These are phyloP conservation scores for Protobothrops mucrosquamatus DNA, from an alignment of 2,113 vertebrate genomes.

Conservation along the genomic window DNA sequence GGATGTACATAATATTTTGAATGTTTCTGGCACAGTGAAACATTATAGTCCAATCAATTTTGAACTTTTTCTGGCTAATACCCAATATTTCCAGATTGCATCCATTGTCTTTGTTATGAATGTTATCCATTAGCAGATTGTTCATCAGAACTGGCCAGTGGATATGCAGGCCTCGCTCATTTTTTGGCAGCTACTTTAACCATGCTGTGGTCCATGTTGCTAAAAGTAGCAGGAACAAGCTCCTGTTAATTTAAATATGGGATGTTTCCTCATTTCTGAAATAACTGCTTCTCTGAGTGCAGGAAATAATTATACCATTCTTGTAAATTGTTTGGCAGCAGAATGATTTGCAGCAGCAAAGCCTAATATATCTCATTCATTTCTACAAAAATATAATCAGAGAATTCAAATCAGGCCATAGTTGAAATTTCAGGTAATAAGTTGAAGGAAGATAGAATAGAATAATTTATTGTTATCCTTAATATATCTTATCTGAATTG, in stretches of 20 bases:
- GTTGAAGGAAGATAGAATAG: neutral
- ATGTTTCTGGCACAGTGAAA: neutral
- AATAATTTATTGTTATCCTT: neutral
- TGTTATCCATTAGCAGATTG: conserved; percentile 16
- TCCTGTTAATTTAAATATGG: conserved; percentile 26
- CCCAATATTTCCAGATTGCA: conserved; percentile 12
- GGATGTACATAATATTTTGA: neutral
- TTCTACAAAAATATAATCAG: neutral
- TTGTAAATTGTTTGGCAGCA: neutral
- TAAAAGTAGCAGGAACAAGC: neutral
- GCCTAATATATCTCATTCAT: neutral
- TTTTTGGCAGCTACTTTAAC: neutral
- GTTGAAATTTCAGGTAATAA: conserved; percentile 15
- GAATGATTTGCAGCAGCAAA: conserved; percentile 17
- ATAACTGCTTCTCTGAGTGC: neutral
- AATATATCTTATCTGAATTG: neutral
- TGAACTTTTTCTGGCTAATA: neutral
- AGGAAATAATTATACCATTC: neutral
- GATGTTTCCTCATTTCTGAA: conserved; percentile 11
- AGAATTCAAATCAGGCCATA: conserved; percentile 5
- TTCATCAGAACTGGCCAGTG: neutral
- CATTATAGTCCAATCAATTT: neutral
- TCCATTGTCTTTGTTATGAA: neutral
- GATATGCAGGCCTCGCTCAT: neutral
- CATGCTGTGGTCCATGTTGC: neutral